Evolutionary conservation across 64 coral and sea anemone genomes (phyloP).

Genomic region (Actinia tenebrosa): DNA sequence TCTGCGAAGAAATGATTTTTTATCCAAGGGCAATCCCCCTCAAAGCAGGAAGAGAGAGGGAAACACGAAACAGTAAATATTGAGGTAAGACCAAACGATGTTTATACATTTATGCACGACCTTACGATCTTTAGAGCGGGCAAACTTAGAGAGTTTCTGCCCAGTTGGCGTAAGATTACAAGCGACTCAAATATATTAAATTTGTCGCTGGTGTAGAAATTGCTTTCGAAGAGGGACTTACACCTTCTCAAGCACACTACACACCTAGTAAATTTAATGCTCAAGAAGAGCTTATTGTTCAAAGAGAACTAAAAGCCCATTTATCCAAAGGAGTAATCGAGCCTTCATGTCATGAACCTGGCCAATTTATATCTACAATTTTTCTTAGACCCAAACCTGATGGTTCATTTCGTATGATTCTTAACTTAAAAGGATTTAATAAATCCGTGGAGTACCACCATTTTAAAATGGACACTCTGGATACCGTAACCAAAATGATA

Average conservation of each 20-base stretch:
- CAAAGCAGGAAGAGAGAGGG: conserved; percentile 3
- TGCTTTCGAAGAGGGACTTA: conserved; percentile 15
- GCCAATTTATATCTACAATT: conserved; percentile 38
- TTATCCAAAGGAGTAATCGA: conserved; percentile 32
- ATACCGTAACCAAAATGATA: conserved; percentile 33
- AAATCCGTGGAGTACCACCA: conserved; percentile 35
- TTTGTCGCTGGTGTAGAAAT: conserved; percentile 40
- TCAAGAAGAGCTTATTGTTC: conserved; percentile 31
- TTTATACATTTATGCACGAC: conserved; percentile 35
- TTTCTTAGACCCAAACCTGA: conserved; percentile 32
- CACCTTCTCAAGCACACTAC: conserved; percentile 23
- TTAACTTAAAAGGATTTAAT: conserved; percentile 49
- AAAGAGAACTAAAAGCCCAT: conserved; percentile 37
- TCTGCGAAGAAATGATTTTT: conserved; percentile 28
- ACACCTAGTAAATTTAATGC: conserved; percentile 32
- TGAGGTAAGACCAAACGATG: conserved; percentile 35
- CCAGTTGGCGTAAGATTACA: conserved; percentile 55
- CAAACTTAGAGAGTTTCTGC: conserved; percentile 42
- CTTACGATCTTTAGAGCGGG: conserved; percentile 50
- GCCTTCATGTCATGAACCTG: conserved; percentile 3
- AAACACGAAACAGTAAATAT: conserved; percentile 32
- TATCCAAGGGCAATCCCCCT: conserved; percentile 22
- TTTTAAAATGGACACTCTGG: conserved; percentile 49
- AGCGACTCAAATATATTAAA: conserved; percentile 28
- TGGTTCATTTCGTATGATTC: conserved; percentile 49